These are phyloP conservation scores for Porites rus DNA, from an alignment of 92 coral and sea anemone genomes.

Conservation along the genomic window DNA sequence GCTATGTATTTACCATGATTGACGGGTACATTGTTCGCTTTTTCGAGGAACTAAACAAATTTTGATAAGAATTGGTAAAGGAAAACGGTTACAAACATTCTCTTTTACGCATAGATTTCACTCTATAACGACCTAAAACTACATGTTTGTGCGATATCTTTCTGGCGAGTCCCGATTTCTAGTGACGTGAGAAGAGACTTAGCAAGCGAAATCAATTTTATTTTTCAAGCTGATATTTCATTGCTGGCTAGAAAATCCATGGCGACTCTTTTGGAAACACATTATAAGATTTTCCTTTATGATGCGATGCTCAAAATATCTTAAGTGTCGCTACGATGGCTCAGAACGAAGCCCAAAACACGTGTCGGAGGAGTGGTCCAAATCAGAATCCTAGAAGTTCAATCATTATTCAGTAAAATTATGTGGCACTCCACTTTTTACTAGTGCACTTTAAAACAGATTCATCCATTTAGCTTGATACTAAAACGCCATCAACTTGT, in stretches of 20 bases:
- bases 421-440: background rate
- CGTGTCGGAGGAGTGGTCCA: conserved; percentile 57
- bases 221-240: background rate
- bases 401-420: conserved; percentile 12
- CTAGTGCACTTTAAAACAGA: background rate
- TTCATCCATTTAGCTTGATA: background rate
- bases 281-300: background rate
- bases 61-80: background rate
- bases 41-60: background rate
- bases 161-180: conserved; percentile 6
- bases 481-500: conserved; percentile 29
- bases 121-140: background rate
- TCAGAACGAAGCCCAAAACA: conserved; percentile 31
- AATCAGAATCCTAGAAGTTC: conserved; percentile 13
- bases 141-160: background rate
- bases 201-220: background rate
- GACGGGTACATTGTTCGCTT: conserved; percentile 34
- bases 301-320: background rate
- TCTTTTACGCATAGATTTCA: background rate
- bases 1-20: conserved; percentile 34
- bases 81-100: background rate
- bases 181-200: background rate
- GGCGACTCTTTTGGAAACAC: background rate
- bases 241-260: background rate
- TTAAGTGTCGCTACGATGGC: conserved; percentile 6